These are phyloP conservation scores for Hipparchia semele DNA, from an alignment of 2,888 invertebrate genomes.

Conservation along the genomic window DNA sequence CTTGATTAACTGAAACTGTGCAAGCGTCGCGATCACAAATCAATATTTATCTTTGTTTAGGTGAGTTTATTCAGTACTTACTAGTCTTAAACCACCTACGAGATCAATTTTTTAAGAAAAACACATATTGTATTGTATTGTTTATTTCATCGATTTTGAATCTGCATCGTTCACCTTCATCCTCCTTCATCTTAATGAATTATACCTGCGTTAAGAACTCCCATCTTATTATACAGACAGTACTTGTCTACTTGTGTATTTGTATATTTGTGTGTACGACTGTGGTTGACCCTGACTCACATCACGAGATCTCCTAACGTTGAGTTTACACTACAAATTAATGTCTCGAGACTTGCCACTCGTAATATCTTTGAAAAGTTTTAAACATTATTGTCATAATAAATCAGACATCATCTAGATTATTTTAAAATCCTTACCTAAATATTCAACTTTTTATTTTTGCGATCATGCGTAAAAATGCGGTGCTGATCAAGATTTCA, in stretches of 20 bases:
- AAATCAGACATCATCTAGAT: no score
- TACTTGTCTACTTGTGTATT: constrained; percentile 27
- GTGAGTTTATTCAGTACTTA: neutral
- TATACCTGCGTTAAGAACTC: constrained; percentile 10
- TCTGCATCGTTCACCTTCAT: constrained; percentile 13
- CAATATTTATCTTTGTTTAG: neutral
- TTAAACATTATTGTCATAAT: no score
- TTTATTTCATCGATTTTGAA: neutral
- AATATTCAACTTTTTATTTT: no score
- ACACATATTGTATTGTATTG: no score
- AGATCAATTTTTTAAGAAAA: no score
- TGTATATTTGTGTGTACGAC: constrained; percentile 8
- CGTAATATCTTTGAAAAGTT: neutral
- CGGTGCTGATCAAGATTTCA: neutral
- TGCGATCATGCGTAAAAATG: no score
- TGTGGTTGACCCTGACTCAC: constrained; percentile 43
- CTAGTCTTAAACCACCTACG: no score
- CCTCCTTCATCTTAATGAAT: constrained; percentile 10
- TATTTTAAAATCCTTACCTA: no score
- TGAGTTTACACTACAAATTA: constrained; percentile 8
- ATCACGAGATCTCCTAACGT: constrained; percentile 32
- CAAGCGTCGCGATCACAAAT: neutral
- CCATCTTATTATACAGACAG: constrained; percentile 25
- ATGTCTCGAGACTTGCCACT: neutral
- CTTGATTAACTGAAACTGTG: no score